Conservation (phyloP, 2,888 invertebrate genomes). For the Hyppa rectilinea region DNA sequence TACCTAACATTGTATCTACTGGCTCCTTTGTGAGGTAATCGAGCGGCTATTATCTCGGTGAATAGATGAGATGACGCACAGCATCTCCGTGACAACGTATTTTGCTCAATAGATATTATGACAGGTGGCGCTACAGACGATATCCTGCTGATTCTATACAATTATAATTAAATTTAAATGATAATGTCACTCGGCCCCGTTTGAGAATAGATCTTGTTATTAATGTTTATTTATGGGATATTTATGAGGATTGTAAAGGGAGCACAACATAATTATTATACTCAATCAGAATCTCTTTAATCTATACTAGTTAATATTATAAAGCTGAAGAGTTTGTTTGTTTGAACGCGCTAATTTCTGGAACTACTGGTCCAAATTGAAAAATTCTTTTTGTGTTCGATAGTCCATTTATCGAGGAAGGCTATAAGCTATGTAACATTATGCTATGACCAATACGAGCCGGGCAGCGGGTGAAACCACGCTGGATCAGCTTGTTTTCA, state of each 20-base stretch:
- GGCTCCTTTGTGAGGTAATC: slow-evolving; percentile 46
- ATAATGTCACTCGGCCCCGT: slow-evolving; percentile 8
- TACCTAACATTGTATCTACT: slow-evolving; percentile 13
- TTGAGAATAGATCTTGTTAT: neutral
- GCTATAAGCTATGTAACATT: too few species aligned
- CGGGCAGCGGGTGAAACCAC: too few species aligned
- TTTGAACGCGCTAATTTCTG: too few species aligned
- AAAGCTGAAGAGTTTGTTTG: too few species aligned
- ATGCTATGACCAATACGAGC: too few species aligned
- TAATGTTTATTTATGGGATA: slow-evolving; percentile 1
- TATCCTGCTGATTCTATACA: slow-evolving; percentile 9
- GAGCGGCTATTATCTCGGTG: slow-evolving; percentile 49
- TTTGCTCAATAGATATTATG: slow-evolving; percentile 37
- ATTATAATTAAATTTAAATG: slow-evolving; percentile 30
- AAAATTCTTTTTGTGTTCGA: too few species aligned
- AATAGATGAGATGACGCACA: slow-evolving; percentile 33
- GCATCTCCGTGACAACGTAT: slow-evolving; percentile 30
- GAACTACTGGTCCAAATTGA: too few species aligned
- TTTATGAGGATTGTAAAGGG: neutral
- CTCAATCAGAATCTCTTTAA: neutral
- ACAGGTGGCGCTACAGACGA: slow-evolving; percentile 10
- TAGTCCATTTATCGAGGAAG: too few species aligned
- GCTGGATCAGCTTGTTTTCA: too few species aligned
- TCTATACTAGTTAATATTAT: too few species aligned
- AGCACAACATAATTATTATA: too few species aligned